Evolutionary conservation across 2,888 invertebrate genomes (phyloP).

Genomic region (Hyalella azteca): DNA sequence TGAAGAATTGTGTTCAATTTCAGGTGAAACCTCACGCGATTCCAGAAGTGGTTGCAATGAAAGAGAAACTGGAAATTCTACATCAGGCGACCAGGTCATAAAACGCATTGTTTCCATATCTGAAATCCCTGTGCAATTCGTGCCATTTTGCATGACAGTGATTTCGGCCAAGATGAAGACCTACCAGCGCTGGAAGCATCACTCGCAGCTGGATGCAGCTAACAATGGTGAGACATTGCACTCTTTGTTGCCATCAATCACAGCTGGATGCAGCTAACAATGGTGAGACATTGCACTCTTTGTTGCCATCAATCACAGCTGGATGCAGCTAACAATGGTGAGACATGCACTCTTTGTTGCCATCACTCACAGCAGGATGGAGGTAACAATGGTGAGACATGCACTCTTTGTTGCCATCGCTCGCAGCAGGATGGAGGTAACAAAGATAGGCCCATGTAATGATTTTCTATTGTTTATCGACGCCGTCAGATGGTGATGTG

Average conservation of each 20-base stretch:
- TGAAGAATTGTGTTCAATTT: too few species aligned
- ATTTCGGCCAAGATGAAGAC: conserved; percentile 71
- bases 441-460: too few species aligned
- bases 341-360: background rate
- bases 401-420: too few species aligned
- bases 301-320: conserved; percentile 45
- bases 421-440: too few species aligned
- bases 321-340: background rate
- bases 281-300: background rate
- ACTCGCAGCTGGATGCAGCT: conserved; percentile 28
- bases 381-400: background rate
- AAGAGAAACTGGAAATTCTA: too few species aligned
- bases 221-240: background rate
- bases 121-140: conserved; percentile 85
- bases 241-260: conserved; percentile 43
- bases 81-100: conserved; percentile 19
- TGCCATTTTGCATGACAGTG: conserved; percentile 87
- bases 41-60: too few species aligned
- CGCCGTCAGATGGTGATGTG: too few species aligned
- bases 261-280: background rate
- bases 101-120: conserved; percentile 68
- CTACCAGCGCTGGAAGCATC: conserved; percentile 59
- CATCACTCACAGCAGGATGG: conserved; percentile 42
- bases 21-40: too few species aligned
- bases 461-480: too few species aligned